Base-by-base conservation (phyloP, 23 tunicate species). In the Ciona savignyi region DNA sequence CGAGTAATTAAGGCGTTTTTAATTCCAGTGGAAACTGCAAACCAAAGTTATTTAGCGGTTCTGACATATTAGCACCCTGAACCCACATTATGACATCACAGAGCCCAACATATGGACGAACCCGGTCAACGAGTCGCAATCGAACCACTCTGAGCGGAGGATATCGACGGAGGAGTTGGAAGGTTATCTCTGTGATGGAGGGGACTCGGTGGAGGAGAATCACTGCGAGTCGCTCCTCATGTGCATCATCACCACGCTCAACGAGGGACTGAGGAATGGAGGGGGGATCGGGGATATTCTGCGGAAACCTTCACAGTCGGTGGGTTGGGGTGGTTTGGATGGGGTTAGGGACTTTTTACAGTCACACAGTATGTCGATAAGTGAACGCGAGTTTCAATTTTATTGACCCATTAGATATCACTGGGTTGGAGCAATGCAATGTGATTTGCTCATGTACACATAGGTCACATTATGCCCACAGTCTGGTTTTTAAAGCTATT, bases 171-270 rank as follows among this genome's bases (percentile, higher is more conserved):
- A 35, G 23, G 81, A 67, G 29, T 9, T 66, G 63, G 81, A 67
- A 27, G 73, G 23, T n/a, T 77, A 63, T 77, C 34, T 77, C 23
- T 77, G 80, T 21, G 82, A 51, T 19, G 83, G 65, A 35, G 29
- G 42, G 63, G 75, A 73, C 25, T 73, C 73, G 63, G 74, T 78
- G 27, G 96, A 83, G 48, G 99, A 95, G 62, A 95, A 95, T 56
- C 99, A 89, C 78, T 95, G 99, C 77, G 96, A 95, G 68, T 78
- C 99, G n/a, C 84, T 95, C 32, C 95, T 95, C 68, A 95, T 95
- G 99, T 95, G 96, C 74, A 95, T 95, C 63, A 89, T 95, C 65
- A 95, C 99, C 69, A 95, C 99, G 0, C 79, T 95, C 20, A 84
- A 95, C 62, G 96, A 95, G 35, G 99, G 99, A n/a, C 67, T 95